Conservation (phyloP, 1,140 invertebrate species). For the Aradophagus sp. region DNA sequence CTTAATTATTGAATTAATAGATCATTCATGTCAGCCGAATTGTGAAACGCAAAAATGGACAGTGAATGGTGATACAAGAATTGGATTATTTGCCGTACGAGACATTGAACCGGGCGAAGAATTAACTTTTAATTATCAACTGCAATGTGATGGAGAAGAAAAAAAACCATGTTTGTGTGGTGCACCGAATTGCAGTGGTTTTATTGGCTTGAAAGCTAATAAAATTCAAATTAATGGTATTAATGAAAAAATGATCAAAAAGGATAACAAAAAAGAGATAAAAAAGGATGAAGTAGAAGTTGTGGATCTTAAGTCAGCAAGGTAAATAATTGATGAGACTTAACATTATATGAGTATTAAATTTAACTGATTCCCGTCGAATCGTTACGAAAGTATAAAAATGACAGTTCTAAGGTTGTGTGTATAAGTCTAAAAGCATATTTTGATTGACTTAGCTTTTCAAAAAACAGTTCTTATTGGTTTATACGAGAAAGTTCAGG, state of each 20-base stretch:
- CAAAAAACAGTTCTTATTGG: too few relatives aligned
- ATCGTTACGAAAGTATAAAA: too few relatives aligned
- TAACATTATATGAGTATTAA: not conserved
- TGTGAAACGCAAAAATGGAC: constrained; percentile 98
- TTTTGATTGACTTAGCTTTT: too few relatives aligned
- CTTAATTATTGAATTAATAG: constrained; percentile 72
- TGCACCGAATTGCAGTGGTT: constrained; percentile 83
- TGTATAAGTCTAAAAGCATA: too few relatives aligned
- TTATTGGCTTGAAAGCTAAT: constrained; percentile 41
- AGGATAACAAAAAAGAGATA: constrained; percentile 5
- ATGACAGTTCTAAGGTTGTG: too few relatives aligned
- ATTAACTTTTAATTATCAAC: constrained; percentile 96
- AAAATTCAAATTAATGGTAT: constrained; percentile 29
- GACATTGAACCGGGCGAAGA: constrained; percentile 86
- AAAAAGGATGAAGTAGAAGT: not conserved
- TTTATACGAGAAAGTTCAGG: too few relatives aligned
- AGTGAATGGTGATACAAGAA: constrained; percentile 91
- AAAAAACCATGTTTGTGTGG: constrained; percentile 92
- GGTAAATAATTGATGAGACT: not conserved
- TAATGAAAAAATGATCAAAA: constrained; percentile 41
- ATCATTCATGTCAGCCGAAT: constrained; percentile 97
- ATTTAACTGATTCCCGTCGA: too few relatives aligned
- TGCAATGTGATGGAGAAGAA: constrained; percentile 89
- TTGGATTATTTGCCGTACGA: constrained; percentile 90
- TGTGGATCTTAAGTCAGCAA: too few relatives aligned